Base-by-base conservation (phyloP, 2,113 vertebrate genomes). In the Prochilodus magdalenae region DNA sequence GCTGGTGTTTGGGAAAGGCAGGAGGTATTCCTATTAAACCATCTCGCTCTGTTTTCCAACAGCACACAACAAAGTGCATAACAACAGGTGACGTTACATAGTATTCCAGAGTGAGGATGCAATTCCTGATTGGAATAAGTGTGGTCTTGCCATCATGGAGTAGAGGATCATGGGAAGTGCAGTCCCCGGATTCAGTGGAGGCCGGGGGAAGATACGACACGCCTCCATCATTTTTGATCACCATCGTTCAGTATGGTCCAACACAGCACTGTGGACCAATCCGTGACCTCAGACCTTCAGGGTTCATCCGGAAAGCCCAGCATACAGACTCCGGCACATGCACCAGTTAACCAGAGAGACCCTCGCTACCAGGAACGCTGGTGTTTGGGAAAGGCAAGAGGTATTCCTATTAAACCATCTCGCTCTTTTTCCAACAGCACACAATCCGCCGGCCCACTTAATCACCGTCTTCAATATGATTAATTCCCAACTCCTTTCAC, bases 401-500 rank as follows among this genome's bases (percentile, higher is more conserved):
- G 77, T 72, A 69, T 69, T 66, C 27, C 73, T 66, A 80, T 83
- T 76, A 60, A 44, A 83, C 40, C 14, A 63, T 57, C 69, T 79
- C 65, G 79, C 49, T 80, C 80, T 78, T 80, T 75, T 75, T 60
- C 30, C 24, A 73, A 62, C 44, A 73, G 79, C 73, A 76, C 75
- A 70, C 80, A 80, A 81, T 82, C 77, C 85, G 59, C 75, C 79
- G 72, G 80, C 85, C 83, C 62, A 80, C 83, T 85, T 85, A 84
- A 87, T 87, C 86, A 87, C 80, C 81, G 81, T 83, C 77, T 84
- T 75, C 77, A 83, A 77, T 79, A 83, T 84, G 82, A 87, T 87
- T 83, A 87, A 87, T 87, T 80, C 78, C 71, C 62, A 69, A 73
- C 77, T 62, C 24, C 65, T 79, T 82, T 85, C 40, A 82, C 69